Evolutionary conservation across 2,888 invertebrate species (phyloP).

Genomic region (Reticulitermes lucifugus): DNA sequence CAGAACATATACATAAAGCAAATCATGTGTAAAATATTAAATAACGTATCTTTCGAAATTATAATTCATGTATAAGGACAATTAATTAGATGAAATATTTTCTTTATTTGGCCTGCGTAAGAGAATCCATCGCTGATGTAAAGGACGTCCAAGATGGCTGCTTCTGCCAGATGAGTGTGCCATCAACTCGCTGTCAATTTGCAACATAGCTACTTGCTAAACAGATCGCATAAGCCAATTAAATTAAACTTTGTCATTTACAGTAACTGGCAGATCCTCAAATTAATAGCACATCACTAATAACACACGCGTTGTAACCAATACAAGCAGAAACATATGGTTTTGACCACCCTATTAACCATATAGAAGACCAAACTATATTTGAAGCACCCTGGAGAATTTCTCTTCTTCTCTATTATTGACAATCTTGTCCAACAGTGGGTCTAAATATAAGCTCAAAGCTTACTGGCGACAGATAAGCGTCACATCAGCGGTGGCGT

Average conservation of each 20-base stretch:
- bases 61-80: not conserved
- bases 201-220: not conserved
- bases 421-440: constrained; percentile 16
- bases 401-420: constrained; percentile 12
- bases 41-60: not conserved
- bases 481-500: constrained; percentile 1
- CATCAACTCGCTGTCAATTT: not conserved
- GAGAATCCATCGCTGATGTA: constrained; percentile 10
- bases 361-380: not conserved
- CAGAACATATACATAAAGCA: not conserved
- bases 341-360: not conserved
- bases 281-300: not conserved
- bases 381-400: constrained; percentile 8
- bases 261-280: not conserved
- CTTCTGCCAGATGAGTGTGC: constrained; percentile 12
- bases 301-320: constrained; percentile 11
- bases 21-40: not conserved
- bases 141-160: constrained; percentile 21
- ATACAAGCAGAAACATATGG: not conserved
- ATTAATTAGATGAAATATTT: not conserved
- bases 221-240: not conserved
- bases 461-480: constrained; percentile 2
- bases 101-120: not conserved
- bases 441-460: constrained; percentile 10
- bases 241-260: not conserved